These are phyloP conservation scores for Odontamblyopus lacepedii DNA, from an alignment of 2,797 vertebrate species.

Conservation along the genomic window DNA sequence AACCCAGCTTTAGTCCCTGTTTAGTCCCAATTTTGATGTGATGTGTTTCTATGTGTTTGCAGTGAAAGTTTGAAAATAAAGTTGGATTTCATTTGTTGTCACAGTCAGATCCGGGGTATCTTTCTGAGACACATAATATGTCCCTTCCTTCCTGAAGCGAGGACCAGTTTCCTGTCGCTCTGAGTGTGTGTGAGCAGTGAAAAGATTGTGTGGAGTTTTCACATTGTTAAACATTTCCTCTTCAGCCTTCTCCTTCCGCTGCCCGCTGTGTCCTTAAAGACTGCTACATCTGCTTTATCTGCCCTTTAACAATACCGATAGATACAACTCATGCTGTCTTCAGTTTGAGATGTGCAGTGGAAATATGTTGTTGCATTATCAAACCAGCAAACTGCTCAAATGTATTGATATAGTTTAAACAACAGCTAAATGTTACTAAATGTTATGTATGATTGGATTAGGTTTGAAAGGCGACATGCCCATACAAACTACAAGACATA, in stretches of 20 bases:
- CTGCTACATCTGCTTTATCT: constrained; percentile 38
- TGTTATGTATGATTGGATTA: no score
- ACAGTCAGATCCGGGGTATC: constrained; percentile 38
- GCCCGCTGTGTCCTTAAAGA: constrained; percentile 40
- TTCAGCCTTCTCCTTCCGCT: constrained; percentile 52
- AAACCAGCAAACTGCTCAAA: neutral
- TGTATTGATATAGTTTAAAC: neutral
- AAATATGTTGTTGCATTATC: neutral
- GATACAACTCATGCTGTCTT: neutral
- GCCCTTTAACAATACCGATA: neutral
- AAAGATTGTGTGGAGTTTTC: constrained; percentile 24
- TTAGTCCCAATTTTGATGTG: neutral
- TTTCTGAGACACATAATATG: constrained; percentile 38
- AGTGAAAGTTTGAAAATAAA: neutral
- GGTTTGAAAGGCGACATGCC: no score
- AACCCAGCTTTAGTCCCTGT: neutral
- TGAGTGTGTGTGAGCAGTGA: constrained; percentile 25
- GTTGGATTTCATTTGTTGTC: constrained; percentile 35
- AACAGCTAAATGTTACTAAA: neutral
- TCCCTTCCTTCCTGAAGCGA: constrained; percentile 60
- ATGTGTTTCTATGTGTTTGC: neutral
- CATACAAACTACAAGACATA: no score
- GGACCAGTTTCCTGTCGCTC: constrained; percentile 49
- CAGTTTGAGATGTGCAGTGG: neutral
- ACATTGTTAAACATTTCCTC: constrained; percentile 62